phyloP scores from a whole-genome alignment of 2,888 invertebrate genomes.

The Diarsia dahlii region DNA sequence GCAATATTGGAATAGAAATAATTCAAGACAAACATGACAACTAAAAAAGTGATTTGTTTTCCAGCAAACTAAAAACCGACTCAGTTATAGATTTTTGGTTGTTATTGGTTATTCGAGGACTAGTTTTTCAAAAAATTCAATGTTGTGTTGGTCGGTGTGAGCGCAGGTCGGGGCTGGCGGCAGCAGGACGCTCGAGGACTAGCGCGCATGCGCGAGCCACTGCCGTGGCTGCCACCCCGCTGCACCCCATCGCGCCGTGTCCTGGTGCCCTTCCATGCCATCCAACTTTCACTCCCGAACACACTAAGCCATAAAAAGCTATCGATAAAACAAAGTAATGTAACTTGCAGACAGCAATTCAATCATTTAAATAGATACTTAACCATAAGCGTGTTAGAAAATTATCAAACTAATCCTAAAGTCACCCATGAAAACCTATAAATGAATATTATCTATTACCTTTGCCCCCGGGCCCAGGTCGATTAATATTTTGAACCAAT shows the following conservation, averaged over 20 bases:
- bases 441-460: conserved; percentile 15
- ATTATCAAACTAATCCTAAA: conserved; percentile 6
- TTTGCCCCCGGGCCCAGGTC: background rate
- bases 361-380: background rate
- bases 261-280: conserved; percentile 87
- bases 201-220: conserved; percentile 79
- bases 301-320: conserved; percentile 68
- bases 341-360: conserved; percentile 7
- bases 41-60: background rate
- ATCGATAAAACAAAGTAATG: conserved; percentile 63
- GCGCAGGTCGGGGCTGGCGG: conserved; percentile 52
- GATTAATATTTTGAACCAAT: conserved; percentile 18
- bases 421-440: conserved; percentile 20
- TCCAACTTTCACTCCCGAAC: conserved; percentile 86
- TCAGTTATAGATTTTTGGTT: background rate
- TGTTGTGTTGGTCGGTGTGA: conserved; percentile 73
- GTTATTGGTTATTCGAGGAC: background rate
- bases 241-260: conserved; percentile 77
- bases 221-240: conserved; percentile 68
- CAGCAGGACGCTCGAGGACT: conserved; percentile 67
- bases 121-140: background rate
- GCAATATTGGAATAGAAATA: background rate
- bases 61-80: background rate
- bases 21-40: background rate
- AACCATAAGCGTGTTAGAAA: conserved; percentile 2